A percentile compares a stretch with the other conserved stretches of the same genome.
phyloP scores from a whole-genome alignment of 2,797 vertebrate genomes.

The Molothrus ater region DNA sequence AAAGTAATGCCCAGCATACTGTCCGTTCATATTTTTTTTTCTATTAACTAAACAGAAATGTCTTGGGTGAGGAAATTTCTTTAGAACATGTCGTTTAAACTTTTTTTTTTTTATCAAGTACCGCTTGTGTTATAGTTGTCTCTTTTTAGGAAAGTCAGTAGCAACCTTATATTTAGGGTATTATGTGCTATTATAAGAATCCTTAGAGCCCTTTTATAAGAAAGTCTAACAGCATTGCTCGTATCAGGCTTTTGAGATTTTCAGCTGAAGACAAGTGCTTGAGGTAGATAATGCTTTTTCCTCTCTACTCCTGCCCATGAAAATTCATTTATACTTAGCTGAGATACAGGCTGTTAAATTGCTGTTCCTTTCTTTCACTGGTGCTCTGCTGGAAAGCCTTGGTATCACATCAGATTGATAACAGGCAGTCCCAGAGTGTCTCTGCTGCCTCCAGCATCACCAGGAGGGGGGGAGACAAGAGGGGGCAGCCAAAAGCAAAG shows the following conservation, averaged over 20 bases:
- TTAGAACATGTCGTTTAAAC: background rate
- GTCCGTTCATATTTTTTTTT: background rate
- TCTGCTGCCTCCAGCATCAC: background rate
- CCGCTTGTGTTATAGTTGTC: background rate
- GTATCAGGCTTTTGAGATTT: background rate
- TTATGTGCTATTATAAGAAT: background rate
- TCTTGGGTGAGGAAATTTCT: background rate
- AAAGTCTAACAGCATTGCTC: background rate
- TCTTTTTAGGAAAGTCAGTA: background rate
- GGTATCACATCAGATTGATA: background rate
- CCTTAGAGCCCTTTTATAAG: background rate
- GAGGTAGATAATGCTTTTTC: background rate
- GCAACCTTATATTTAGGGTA: background rate
- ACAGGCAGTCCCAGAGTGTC: rapidly evolving
- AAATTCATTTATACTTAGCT: background rate
- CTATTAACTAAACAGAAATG: background rate
- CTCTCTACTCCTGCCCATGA: background rate
- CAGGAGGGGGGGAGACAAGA: background rate
- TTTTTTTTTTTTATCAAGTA: background rate
- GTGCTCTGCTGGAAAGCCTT: background rate
- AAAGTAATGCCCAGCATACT: background rate
- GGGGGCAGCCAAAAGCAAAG: background rate
- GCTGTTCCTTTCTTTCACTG: background rate
- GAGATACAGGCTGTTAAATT: background rate
- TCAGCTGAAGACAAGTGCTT: background rate